These are phyloP conservation scores for Drosophila atripex DNA, from an alignment of 2,888 invertebrate genomes.

Conservation along the genomic window DNA sequence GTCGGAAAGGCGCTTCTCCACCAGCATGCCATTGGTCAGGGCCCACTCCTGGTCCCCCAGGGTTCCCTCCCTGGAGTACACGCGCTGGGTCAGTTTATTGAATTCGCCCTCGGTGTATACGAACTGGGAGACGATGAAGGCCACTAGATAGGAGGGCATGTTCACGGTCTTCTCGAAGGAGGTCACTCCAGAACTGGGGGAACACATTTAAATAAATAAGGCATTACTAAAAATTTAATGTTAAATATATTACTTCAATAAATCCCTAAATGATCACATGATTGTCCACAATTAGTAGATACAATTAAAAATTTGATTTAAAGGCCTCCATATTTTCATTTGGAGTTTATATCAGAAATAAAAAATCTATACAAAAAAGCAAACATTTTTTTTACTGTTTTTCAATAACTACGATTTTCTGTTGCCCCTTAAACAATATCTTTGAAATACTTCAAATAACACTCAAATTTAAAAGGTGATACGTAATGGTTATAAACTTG, in stretches of 20 bases:
- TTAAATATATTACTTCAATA: not conserved
- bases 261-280: not conserved
- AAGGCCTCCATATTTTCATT: too few species aligned
- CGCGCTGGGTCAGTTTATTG: conserved; percentile 70
- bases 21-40: conserved; percentile 88
- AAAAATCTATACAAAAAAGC: too few species aligned
- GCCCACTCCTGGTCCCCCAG: conserved; percentile 87
- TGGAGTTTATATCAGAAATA: too few species aligned
- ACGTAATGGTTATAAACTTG: not conserved
- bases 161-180: conserved; percentile 84
- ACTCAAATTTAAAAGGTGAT: not conserved
- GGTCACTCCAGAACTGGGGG: conserved; percentile 59
- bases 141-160: conserved; percentile 92
- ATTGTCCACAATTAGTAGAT: too few species aligned
- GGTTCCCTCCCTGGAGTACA: conserved; percentile 79
- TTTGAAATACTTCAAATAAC: not conserved
- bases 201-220: not conserved
- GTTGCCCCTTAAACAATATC: not conserved
- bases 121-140: conserved; percentile 89
- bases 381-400: not conserved
- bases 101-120: conserved; percentile 66
- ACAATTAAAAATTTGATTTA: too few species aligned
- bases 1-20: conserved; percentile 88
- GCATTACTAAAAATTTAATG: not conserved
- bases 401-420: not conserved